Evolutionary conservation across 2,888 invertebrate genomes (phyloP).

Genomic region (Chromoteleia sp.): DNA sequence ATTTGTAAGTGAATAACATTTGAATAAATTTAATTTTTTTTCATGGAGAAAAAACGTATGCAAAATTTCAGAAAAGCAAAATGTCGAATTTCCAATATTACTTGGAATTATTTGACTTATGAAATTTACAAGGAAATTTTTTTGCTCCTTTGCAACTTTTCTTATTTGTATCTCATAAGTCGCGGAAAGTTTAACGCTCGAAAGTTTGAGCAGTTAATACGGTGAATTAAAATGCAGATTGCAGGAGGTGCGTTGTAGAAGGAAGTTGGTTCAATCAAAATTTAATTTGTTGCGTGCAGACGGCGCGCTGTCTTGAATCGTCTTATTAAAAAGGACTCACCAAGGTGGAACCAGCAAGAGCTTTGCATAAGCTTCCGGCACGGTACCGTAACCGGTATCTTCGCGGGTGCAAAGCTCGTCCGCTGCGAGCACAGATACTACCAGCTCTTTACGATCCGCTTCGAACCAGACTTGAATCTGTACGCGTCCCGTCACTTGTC

Average conservation of each 20-base stretch:
- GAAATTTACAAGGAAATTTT: neutral
- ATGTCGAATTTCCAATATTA: too few relatives aligned
- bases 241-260: neutral
- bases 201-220: conserved; percentile 28
- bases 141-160: neutral
- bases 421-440: conserved; percentile 93
- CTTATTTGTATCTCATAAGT: neutral
- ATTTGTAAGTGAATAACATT: too few relatives aligned
- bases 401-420: conserved; percentile 93
- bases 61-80: too few relatives aligned
- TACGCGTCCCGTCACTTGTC: conserved; percentile 91
- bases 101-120: too few relatives aligned
- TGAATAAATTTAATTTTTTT: too few relatives aligned
- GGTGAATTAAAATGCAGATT: conserved; percentile 39
- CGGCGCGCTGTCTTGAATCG: conserved; percentile 15
- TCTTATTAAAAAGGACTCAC: conserved; percentile 85
- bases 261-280: conserved; percentile 25
- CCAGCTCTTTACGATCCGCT: conserved; percentile 92
- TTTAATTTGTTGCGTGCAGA: conserved; percentile 22
- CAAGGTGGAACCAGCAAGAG: conserved; percentile 92
- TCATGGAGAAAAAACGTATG: too few relatives aligned
- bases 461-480: conserved; percentile 96
- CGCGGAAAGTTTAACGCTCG: conserved; percentile 1
- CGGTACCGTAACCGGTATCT: conserved; percentile 91
- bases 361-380: conserved; percentile 94